A percentile compares a stretch with the other conserved stretches of the same genome.
Evolutionary conservation across 2,888 invertebrate species (phyloP).

Genomic region (Aporophyla nigra): DNA sequence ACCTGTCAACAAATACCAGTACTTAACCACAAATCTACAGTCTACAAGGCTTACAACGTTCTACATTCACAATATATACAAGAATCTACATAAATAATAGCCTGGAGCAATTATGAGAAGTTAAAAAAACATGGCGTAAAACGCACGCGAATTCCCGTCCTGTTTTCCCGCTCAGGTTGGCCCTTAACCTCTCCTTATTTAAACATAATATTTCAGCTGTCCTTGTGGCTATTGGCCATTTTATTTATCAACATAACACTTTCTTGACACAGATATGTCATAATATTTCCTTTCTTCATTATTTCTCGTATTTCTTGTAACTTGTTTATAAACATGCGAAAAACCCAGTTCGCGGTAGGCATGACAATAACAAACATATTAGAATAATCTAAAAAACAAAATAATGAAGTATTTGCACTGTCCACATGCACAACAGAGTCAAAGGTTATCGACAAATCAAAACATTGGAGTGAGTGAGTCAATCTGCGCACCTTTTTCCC

Average conservation of each 20-base stretch:
- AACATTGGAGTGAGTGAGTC: neutral
- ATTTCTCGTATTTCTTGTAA: conserved; percentile 22
- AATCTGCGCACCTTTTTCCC: neutral
- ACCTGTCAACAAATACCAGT: no score
- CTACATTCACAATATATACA: no score
- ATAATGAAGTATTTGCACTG: conserved; percentile 38
- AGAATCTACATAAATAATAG: no score
- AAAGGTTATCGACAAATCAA: conserved; percentile 21
- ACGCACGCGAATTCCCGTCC: neutral
- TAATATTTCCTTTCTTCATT: conserved; percentile 30
- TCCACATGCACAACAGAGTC: conserved; percentile 7
- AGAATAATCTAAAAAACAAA: conserved; percentile 15
- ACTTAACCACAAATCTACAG: no score
- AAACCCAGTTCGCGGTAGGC: conserved; percentile 34
- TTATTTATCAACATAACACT: neutral
- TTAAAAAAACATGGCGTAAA: neutral
- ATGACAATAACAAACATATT: conserved; percentile 14
- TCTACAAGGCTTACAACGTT: no score
- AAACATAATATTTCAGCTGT: neutral
- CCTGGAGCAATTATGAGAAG: neutral
- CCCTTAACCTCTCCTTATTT: neutral
- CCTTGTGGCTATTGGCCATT: neutral
- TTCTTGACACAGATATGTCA: neutral
- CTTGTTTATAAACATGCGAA: conserved; percentile 32
- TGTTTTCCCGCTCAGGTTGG: neutral